Conservation (phyloP, 2,797 vertebrate species). For the Sebastes dallii region DNA sequence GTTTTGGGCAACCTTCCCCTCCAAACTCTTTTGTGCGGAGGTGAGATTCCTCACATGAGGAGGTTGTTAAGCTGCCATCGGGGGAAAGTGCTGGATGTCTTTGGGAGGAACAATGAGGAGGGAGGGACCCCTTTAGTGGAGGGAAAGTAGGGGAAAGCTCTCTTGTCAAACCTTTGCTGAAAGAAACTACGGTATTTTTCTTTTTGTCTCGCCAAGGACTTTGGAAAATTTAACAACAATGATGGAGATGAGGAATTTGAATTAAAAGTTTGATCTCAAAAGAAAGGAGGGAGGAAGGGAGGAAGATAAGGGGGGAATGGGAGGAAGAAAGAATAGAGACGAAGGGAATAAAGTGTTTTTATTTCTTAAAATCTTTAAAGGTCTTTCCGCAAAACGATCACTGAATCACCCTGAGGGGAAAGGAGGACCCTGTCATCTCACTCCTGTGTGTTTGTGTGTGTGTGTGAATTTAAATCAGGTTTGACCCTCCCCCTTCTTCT, state of each 20-base stretch:
- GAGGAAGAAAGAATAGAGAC: not conserved
- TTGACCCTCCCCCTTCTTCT: conserved; percentile 43
- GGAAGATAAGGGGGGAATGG: not conserved
- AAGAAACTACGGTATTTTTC: conserved; percentile 22
- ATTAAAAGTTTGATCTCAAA: not conserved
- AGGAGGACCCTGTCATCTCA: conserved; percentile 40
- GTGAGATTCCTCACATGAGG: conserved; percentile 43
- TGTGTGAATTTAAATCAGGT: conserved; percentile 60
- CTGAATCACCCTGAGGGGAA: conserved; percentile 17
- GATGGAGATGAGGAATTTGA: not conserved
- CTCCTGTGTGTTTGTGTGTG: not conserved
- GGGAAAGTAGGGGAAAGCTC: conserved; percentile 6
- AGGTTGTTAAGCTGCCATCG: conserved; percentile 49
- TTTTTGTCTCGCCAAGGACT: conserved; percentile 3
- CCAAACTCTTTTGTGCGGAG: conserved; percentile 6
- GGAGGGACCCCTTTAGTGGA: conserved; percentile 9
- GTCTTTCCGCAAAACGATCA: conserved; percentile 33
- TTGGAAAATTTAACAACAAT: not conserved
- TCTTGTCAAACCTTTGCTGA: conserved; percentile 20
- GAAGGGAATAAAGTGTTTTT: not conserved
- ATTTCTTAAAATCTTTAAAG: not conserved
- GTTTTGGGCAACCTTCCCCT: conserved; percentile 7
- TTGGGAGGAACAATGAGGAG: conserved; percentile 22
- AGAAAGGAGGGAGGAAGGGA: not conserved
- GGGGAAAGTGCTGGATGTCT: conserved; percentile 33